These are phyloP conservation scores for Neoarius graeffei DNA, from an alignment of 2,113 vertebrate species.

Conservation along the genomic window DNA sequence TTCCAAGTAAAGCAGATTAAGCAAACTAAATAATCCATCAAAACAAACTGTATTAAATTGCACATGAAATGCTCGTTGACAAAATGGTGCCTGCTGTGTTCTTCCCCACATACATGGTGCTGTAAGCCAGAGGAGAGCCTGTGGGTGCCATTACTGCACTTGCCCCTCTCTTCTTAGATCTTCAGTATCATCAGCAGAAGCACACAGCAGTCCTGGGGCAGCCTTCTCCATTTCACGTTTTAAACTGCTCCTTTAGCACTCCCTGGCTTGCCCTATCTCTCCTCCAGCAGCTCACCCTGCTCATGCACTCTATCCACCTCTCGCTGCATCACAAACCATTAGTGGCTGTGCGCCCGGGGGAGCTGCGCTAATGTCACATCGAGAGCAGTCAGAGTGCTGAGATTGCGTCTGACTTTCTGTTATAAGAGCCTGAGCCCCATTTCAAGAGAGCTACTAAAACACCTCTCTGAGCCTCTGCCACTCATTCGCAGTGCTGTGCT, in stretches of 20 bases:
- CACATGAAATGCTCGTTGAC: background rate
- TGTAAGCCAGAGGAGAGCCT: constrained; percentile 21
- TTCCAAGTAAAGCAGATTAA: background rate
- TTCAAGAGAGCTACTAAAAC: constrained; percentile 42
- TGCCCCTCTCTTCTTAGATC: constrained; percentile 4
- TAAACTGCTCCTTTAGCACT: constrained; percentile 51
- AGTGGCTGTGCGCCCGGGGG: constrained; percentile 35
- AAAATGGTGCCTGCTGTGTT: constrained; percentile 13
- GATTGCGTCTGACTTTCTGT: constrained; percentile 55
- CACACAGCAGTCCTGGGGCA: constrained; percentile 46
- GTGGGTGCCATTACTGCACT: constrained; percentile 14
- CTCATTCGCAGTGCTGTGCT: background rate
- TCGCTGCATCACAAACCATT: constrained; percentile 51
- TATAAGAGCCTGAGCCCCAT: constrained; percentile 31
- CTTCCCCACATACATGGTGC: background rate
- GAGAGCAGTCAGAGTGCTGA: constrained; percentile 44
- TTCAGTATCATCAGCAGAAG: constrained; percentile 37
- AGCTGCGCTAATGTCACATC: constrained; percentile 52
- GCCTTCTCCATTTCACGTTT: constrained; percentile 47
- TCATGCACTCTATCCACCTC: constrained; percentile 22
- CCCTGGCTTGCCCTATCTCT: constrained; percentile 24
- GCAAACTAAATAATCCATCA: background rate
- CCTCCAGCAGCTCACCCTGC: constrained; percentile 14
- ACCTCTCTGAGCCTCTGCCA: constrained; percentile 22
- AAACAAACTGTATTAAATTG: background rate